These are phyloP conservation scores for Scaptomyza hsui DNA, from an alignment of 1,140 invertebrate species.

Conservation along the genomic window DNA sequence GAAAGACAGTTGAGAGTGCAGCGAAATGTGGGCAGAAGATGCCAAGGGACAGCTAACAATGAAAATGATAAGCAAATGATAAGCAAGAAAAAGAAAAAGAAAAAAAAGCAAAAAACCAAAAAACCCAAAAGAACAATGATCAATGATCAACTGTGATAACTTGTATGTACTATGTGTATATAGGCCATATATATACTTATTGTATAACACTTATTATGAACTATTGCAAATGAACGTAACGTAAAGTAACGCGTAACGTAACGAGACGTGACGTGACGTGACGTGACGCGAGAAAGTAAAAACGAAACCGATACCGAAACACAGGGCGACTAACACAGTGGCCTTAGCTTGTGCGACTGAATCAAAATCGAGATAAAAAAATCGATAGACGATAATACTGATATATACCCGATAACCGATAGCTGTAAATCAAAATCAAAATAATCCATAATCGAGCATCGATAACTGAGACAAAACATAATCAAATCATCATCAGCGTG, in stretches of 20 bases:
- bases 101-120: too few species aligned
- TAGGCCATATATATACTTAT: constrained; percentile 63
- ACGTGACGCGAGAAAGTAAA: constrained; percentile 19
- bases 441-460: constrained; percentile 3
- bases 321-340: constrained; percentile 71
- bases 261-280: constrained; percentile 6
- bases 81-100: not conserved
- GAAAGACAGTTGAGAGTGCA: constrained; percentile 72
- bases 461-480: constrained; percentile 30
- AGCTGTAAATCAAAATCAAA: constrained; percentile 19
- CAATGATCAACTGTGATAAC: constrained; percentile 65
- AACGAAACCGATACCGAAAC: too few species aligned
- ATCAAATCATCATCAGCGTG: constrained; percentile 45
- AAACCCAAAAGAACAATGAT: constrained; percentile 16
- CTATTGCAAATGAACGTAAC: constrained; percentile 43
- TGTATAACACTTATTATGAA: constrained; percentile 63
- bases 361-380: constrained; percentile 49
- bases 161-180: constrained; percentile 69
- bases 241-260: constrained; percentile 30
- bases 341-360: constrained; percentile 79
- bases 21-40: constrained; percentile 48
- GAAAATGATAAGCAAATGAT: constrained; percentile 9
- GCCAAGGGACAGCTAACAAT: constrained; percentile 41
- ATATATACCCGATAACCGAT: constrained; percentile 12
- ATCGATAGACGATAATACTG: constrained; percentile 20